Base-by-base conservation (phyloP, 2,888 invertebrate genomes). In the Brachynemurus nebulosus region DNA sequence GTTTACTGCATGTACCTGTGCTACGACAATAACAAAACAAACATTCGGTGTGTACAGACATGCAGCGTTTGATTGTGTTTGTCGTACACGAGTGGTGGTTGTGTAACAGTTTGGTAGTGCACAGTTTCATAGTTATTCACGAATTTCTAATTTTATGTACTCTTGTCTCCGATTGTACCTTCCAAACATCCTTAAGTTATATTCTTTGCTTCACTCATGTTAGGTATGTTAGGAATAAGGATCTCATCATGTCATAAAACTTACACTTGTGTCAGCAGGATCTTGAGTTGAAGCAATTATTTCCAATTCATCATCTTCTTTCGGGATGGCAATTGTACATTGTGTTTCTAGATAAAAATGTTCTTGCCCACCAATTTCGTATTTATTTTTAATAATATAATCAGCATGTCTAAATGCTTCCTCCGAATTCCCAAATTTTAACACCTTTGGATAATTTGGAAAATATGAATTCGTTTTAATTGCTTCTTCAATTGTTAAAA, bases 301-400 rank as follows among this genome's bases (percentile, higher is more conserved):
- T 47, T 96, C 63, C 63, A 95, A 95, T 50, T 85, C 78, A 46
- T 80, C 80, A 60, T 86, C 86, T 53, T 72, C 75, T 52, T 77
- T 78, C 0, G 86, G 86, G 36, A 83, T 65, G 0, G 74, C 86
- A 47, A 84, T 65, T 2, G 76, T 66, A 1, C 76, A 76, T 48
- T 86, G 78, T 0, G 95, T 90, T 65, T 97, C 97, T 53, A 97
- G 67, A 64, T 96, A 97, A 63, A 97, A 95, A 61, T 97, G 97
- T 60, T 96, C 96, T 64, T 97, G 95, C 0, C 89, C 92, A 11
- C 91, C 91, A 57, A 86, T 81, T 46, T 80, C 69, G 35, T 78
- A 69, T 52, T 84, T 77, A 1, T 90, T 89, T 64, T 86, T 81
- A 23, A 91, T 59, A n/a, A 85, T 63, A 58, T 83, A 74, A 27